Conservation (phyloP, 2,797 vertebrate species). For the Sebastes iracundus region DNA sequence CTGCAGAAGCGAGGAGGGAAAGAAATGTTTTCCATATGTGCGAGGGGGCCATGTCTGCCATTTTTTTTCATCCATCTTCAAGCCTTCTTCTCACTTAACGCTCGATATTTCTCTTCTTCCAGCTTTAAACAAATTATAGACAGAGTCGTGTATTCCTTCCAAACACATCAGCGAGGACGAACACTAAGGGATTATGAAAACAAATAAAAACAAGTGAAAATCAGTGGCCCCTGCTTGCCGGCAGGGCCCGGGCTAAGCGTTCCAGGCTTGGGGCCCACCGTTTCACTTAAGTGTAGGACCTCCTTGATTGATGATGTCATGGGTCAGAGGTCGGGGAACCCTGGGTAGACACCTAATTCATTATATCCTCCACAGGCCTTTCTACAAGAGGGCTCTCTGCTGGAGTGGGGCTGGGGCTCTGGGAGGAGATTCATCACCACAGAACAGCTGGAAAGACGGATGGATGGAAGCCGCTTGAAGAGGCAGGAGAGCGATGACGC, state of each 20-base stretch:
- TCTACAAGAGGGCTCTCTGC: conserved; percentile 87
- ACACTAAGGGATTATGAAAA: conserved; percentile 80
- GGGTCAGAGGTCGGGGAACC: conserved; percentile 90
- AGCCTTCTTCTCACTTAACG: conserved; percentile 76
- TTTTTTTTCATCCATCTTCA: conserved; percentile 66
- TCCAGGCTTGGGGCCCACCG: conserved; percentile 81
- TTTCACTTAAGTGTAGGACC: conserved; percentile 89
- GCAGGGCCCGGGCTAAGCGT: conserved; percentile 78
- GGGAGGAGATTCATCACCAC: conserved; percentile 89
- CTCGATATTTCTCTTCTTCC: conserved; percentile 70
- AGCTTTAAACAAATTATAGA: conserved; percentile 83
- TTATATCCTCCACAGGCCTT: conserved; percentile 93
- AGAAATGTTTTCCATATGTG: conserved; percentile 85
- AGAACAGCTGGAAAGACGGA: conserved; percentile 72
- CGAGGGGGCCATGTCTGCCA: conserved; percentile 54
- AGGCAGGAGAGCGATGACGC: conserved; percentile 2
- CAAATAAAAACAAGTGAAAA: conserved; percentile 86
- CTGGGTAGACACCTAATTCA: conserved; percentile 97
- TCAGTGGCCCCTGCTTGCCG: conserved; percentile 72
- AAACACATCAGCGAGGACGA: conserved; percentile 79
- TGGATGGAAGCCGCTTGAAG: conserved; percentile 44
- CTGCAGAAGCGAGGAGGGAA: conserved; percentile 53
- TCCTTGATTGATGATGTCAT: conserved; percentile 94
- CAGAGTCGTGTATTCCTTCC: conserved; percentile 77
- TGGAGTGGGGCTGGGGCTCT: conserved; percentile 87